Base-by-base conservation (phyloP, 2,888 invertebrate genomes). In the Nebria brevicollis region DNA sequence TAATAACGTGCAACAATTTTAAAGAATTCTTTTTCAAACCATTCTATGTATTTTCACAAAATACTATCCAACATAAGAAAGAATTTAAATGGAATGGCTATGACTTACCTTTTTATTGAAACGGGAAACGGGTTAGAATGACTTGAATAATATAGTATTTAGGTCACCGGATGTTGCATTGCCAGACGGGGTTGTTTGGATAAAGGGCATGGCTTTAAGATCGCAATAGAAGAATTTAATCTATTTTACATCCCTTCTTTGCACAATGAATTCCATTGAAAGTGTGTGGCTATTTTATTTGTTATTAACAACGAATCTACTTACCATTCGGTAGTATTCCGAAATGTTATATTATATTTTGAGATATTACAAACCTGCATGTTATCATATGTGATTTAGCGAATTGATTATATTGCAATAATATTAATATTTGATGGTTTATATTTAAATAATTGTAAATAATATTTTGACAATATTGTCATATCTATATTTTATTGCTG, bases 151-250 rank as follows among this genome's bases (percentile, higher is more conserved):
- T 70, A 26, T 25, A 25, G 11, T 34, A 25, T 66, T 26, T 11
- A 70, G 70, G 34, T 34, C 26, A 11, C 15, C 34, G 20, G 25
- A 70, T 70, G 70, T 70, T 26, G n/a, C 13, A 25, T 20, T 79
- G 7, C 20, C 74, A 66, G 77, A 72, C 66, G 64, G 41, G 11
- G 25, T 66, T 25, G 76, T 77, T 77, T 72, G 64, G 64, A 73
- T 73, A 73, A 73, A 66, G 73, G 72, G 72, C 64, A 75, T 15
- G 74, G 68, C 75, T 75, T 64, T 70, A 41, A 80, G 66, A 68
- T 70, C 68, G 75, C 34, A 78, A 78, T 70, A 65, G 75, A 70
- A 78, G 73, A 80, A 80, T 80, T 80, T 75, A 80, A 75, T 80
- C 75, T 70, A 54, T 75, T 75, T 75, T 64, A 65, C 72, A 72